Conservation (phyloP, 2,113 vertebrate species). For the Puffinus mauretanicus region DNA sequence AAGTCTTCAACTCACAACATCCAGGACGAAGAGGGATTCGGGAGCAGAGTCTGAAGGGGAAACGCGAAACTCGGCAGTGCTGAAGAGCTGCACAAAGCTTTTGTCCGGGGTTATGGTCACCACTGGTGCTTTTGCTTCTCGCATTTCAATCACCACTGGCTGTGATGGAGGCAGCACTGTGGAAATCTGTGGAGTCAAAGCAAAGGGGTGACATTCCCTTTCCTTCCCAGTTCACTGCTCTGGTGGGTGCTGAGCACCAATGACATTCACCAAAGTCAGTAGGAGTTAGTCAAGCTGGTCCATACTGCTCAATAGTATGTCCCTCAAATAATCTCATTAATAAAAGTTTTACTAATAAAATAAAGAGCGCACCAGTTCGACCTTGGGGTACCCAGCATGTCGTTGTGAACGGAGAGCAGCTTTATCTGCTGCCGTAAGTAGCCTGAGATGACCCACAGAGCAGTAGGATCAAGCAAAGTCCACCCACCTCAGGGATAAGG, state of each 20-base stretch:
- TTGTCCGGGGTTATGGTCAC: constrained; percentile 18
- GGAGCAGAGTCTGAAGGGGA: neutral
- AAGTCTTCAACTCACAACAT: constrained; percentile 23
- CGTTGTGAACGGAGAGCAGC: neutral
- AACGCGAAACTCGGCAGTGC: constrained; percentile 18
- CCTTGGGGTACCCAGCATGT: neutral
- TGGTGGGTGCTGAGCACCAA: neutral
- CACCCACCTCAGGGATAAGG: constrained; percentile 49
- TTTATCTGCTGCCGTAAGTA: neutral
- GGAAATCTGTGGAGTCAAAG: neutral
- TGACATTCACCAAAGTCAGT: neutral
- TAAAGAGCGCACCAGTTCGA: neutral
- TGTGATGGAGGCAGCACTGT: constrained; percentile 1
- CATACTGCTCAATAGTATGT: neutral
- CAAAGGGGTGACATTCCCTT: neutral
- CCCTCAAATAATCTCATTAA: too few relatives aligned
- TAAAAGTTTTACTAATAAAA: neutral
- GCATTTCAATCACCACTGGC: constrained; percentile 17
- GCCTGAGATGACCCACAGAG: too few relatives aligned
- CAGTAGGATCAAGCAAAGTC: too few relatives aligned
- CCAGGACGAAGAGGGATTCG: constrained; percentile 23
- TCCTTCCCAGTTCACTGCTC: neutral
- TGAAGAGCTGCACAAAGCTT: constrained; percentile 39
- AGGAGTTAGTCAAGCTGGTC: neutral
- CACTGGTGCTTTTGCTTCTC: neutral